Percentiles rank a stretch among this genome's conserved stretches.
Evolutionary conservation across 2,888 invertebrate genomes (phyloP).

Genomic region (Lysandra bellargus): DNA sequence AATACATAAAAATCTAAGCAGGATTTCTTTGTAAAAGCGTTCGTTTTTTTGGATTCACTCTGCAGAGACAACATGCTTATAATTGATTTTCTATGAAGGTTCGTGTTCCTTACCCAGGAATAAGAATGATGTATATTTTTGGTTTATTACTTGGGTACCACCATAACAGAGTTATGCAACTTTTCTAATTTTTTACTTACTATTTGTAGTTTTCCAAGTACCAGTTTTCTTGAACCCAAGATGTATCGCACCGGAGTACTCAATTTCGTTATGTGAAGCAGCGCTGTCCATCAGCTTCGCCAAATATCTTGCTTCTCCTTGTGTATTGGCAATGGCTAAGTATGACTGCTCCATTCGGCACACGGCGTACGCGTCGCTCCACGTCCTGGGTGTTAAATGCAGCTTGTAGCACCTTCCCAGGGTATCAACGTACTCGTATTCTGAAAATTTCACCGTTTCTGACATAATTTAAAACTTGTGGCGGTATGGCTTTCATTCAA

Average conservation of each 20-base stretch:
- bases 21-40: neutral
- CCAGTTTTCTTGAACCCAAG: slow-evolving; percentile 4
- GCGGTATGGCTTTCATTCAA: no score
- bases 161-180: neutral
- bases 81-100: no score
- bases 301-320: slow-evolving; percentile 14
- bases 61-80: no score
- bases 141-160: no score
- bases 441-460: neutral
- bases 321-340: neutral
- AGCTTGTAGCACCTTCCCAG: slow-evolving; percentile 16
- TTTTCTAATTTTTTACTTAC: neutral
- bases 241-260: slow-evolving; percentile 19
- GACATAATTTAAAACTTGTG: neutral
- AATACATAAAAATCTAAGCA: neutral
- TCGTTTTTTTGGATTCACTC: no score
- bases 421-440: neutral
- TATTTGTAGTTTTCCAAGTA: slow-evolving; percentile 14
- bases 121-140: no score
- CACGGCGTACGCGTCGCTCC: slow-evolving; percentile 26
- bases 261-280: neutral
- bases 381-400: neutral
- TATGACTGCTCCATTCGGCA: slow-evolving; percentile 9
- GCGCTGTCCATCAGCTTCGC: neutral
- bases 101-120: no score